Percentiles rank a stretch among this genome's conserved stretches.
phyloP scores from a whole-genome alignment of 2,888 invertebrate genomes.

The Bedellia somnulentella region DNA sequence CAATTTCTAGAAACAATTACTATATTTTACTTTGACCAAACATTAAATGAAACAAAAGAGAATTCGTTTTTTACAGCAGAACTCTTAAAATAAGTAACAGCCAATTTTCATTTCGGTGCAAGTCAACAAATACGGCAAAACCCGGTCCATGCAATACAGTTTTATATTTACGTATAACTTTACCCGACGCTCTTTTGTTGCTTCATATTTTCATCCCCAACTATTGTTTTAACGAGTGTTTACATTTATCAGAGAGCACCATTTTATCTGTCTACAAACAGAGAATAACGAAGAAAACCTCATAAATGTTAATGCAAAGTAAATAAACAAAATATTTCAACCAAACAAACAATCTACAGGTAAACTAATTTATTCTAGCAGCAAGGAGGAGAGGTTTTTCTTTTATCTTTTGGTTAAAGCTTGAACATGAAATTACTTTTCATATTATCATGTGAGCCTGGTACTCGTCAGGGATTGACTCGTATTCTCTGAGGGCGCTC shows the following conservation, averaged over 20 bases:
- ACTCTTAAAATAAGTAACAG: neutral
- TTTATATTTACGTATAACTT: conserved; percentile 5
- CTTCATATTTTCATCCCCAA: conserved; percentile 7
- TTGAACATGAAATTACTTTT: conserved; percentile 59
- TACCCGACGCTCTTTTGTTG: neutral
- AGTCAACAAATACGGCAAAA: conserved; percentile 18
- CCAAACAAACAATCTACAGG: conserved; percentile 49
- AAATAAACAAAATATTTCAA: conserved; percentile 20
- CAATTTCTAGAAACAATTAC: no score
- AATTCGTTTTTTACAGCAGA: no score
- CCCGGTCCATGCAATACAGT: no score
- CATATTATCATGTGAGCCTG: conserved; percentile 47
- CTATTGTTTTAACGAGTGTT: conserved; percentile 8
- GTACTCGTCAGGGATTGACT: conserved; percentile 24
- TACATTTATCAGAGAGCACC: no score
- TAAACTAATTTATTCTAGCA: conserved; percentile 56
- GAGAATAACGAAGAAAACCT: no score
- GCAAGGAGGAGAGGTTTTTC: conserved; percentile 35
- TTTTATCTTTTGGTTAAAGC: conserved; percentile 51
- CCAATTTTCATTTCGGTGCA: conserved; percentile 10
- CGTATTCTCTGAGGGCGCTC: conserved; percentile 2
- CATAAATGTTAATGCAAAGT: conserved; percentile 45
- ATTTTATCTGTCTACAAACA: no score
- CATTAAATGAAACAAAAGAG: conserved; percentile 1
- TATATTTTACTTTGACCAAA: no score